Base-by-base conservation (phyloP, 2,888 invertebrate genomes). In the Drosophila sordidula region DNA sequence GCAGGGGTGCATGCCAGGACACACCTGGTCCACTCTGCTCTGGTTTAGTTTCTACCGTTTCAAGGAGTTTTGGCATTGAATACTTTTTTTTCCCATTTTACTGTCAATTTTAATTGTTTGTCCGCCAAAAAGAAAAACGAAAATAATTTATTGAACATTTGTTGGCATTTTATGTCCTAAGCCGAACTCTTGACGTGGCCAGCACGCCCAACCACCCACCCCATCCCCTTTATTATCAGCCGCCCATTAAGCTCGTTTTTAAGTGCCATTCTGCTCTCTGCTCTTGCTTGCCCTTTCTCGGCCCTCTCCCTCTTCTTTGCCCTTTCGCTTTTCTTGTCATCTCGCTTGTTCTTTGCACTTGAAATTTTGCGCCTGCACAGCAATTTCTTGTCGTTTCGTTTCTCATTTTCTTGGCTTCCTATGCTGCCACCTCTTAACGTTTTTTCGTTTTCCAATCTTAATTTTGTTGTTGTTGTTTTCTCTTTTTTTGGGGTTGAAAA, bases 401-500 rank as follows among this genome's bases (percentile, higher is more conserved):
- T 76, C 80, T 75, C 78, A 78, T 84, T 80, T 68, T 63, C 62
- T 52, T 66, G 64, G 41, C 57, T 66, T 36, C 51, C 52, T 63
- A 55, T 54, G 25, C 4, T 12, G 36, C 51, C 47, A 70, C 57
- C 54, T 49, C 49, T 67, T 77, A 61, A 39, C n/a, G 12, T 70
- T 59, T 66, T 46, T 68, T 69, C 67, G 50, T 79, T 83, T 88
- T 70, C 87, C 89, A 88, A 83, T 83, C 89, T 82, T 83, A 86
- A 86, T 83, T 86, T 82, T 86, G 61, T 66, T 75, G 45, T 25
- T 59, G 57, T 38, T 59, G 59, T 61, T 38, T 59, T 59, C 14
- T 59, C 64, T 41, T 54, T 54, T 44, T 79, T 86, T 83, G 89
- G 89, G 89, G 89, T 89, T 89, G 87, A 86, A 89, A 75, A 89